Base-by-base conservation (phyloP, 2,797 vertebrate species). In the Pangasius krempfi region DNA sequence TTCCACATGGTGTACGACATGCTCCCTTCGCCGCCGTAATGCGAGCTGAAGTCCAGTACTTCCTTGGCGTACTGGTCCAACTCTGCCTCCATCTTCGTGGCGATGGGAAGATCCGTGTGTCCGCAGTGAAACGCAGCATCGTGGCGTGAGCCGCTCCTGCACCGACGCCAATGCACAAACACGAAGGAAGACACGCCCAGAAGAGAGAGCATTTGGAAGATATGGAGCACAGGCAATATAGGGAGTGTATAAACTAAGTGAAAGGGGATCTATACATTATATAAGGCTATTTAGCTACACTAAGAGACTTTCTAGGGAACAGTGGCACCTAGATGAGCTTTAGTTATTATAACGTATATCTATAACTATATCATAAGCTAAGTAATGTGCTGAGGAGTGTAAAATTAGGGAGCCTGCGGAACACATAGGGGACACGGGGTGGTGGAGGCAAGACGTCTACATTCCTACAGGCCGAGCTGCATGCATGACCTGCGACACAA, bases 1-100 rank as follows among this genome's bases (percentile, higher is more conserved):
- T 99, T 99, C 98, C 98, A 97, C 98, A 99, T 99, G 88, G 99
- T 99, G 84, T 99, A 99, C 0, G 99, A 99, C 97, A 99, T 98
- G 94, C 98, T 99, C 90, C 99, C 99, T 92, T 99, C 99, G 90
- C 98, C 98, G 88, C 99, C 99, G 70, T 99, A 99, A 93, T 99
- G 99, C 86, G 99, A 99, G 94, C 98, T 99, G 95, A 99, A 99
- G 95, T 99, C 99, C 93, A 99, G 91, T 90, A 99, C 98, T 94
- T 99, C 98, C 95, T 99, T 99, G 94, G 97, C 98, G 76, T 99
- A 98, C 93, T 99, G 98, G 91, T 98, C 96, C 93, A 98, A 95
- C 94, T 99, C 98, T 87, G 97, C 96, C 5, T 98, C 96, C 92
- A 98, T 95, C 93, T 99, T 97, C 88, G 97, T 95, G 4, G 96